These are phyloP conservation scores for Gadus macrocephalus DNA, from an alignment of 2,113 vertebrate species.

Conservation along the genomic window DNA sequence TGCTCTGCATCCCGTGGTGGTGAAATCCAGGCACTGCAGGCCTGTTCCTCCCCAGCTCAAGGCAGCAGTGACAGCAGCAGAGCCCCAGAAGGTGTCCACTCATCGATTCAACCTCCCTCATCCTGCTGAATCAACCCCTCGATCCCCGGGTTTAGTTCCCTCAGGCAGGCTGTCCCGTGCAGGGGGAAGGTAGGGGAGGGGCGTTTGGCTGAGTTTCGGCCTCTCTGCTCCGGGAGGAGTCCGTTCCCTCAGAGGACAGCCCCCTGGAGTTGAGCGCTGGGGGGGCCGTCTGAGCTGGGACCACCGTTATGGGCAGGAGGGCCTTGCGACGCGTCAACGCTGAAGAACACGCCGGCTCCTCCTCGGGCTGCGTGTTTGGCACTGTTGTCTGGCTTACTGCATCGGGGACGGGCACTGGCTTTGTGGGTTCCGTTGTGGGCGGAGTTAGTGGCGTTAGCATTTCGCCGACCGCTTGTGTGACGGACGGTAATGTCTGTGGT, in stretches of 20 bases:
- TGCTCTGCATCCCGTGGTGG: slow-evolving; percentile 9
- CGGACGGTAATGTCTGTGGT: slow-evolving; percentile 16
- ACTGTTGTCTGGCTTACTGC: slow-evolving; percentile 11
- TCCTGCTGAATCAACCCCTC: slow-evolving; percentile 25
- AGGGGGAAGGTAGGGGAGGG: not conserved
- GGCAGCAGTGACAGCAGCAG: slow-evolving; percentile 22
- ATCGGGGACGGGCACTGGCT: slow-evolving; percentile 9
- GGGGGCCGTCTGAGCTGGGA: not conserved
- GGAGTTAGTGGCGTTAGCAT: not conserved
- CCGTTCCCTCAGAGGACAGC: slow-evolving; percentile 19
- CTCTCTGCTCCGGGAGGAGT: slow-evolving; percentile 15
- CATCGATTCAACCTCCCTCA: slow-evolving; percentile 35
- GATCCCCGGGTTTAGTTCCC: slow-evolving; percentile 25
- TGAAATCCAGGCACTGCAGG: slow-evolving; percentile 69
- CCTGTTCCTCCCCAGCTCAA: slow-evolving; percentile 53
- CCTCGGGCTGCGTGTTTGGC: slow-evolving; percentile 16
- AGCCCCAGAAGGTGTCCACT: slow-evolving; percentile 36
- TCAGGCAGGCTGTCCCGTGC: slow-evolving; percentile 16
- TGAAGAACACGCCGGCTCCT: slow-evolving; percentile 9
- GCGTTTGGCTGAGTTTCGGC: slow-evolving; percentile 6
- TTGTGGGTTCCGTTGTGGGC: slow-evolving; percentile 1
- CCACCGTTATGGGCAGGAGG: slow-evolving; percentile 19
- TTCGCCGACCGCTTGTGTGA: slow-evolving; percentile 15
- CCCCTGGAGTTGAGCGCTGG: slow-evolving; percentile 7
- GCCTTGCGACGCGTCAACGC: slow-evolving; percentile 19